Evolutionary conservation across 2,797 vertebrate species (phyloP).

Genomic region (Pipistrellus pipistrellus): DNA sequence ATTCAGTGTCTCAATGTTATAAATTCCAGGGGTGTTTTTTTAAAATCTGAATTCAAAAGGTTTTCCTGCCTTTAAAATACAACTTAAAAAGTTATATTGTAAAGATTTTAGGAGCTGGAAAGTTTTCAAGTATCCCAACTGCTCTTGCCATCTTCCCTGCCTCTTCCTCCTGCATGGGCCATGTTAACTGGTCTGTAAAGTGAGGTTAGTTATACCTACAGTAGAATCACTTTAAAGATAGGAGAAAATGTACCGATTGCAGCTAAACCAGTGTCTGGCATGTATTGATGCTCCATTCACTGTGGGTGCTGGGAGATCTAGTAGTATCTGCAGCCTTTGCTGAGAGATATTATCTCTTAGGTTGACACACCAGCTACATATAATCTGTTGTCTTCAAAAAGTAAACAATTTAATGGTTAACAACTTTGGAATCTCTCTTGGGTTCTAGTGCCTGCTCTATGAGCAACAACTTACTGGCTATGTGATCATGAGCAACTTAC

Average conservation of each 20-base stretch:
- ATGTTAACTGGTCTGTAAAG: background rate
- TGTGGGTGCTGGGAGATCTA: background rate
- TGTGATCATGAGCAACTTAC: constrained; percentile 64
- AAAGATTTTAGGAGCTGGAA: background rate
- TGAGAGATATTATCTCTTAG: background rate
- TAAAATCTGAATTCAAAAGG: constrained; percentile 59
- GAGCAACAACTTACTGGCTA: constrained; percentile 67
- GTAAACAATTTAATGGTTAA: constrained; percentile 4
- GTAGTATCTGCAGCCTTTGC: background rate
- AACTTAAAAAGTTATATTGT: constrained; percentile 49
- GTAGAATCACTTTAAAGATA: background rate
- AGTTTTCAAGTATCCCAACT: background rate
- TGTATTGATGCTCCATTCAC: background rate
- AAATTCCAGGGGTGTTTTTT: constrained; percentile 34
- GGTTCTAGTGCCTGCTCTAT: constrained; percentile 47
- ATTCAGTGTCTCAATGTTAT: constrained; percentile 53
- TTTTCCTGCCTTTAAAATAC: constrained; percentile 55
- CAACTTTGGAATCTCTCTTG: background rate
- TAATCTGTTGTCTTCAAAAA: constrained; percentile 48
- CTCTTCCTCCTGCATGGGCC: background rate
- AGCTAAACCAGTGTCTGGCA: background rate
- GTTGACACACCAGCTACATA: background rate
- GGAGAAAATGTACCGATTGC: background rate
- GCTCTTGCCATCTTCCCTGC: background rate
- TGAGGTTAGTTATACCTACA: background rate